Evolutionary conservation across 2,113 vertebrate genomes (phyloP), one percentile per base, ranked within the genome.

Genomic region (Meles meles): DNA sequence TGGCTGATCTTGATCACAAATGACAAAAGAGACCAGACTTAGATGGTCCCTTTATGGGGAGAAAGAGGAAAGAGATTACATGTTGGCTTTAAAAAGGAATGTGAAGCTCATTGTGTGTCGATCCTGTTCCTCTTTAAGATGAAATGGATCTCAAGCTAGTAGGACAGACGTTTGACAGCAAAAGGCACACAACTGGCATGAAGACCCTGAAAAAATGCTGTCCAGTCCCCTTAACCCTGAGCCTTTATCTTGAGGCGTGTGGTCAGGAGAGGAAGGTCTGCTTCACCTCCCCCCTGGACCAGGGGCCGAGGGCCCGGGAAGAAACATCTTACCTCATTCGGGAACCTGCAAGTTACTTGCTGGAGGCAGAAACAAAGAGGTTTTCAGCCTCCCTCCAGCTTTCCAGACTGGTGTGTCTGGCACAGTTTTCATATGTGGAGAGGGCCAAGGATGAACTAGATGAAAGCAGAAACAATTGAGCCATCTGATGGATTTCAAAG

Each of bases 391-490:
- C 17, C 29, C 89, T 83, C 59, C 27, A 7, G 67, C 77, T 83
- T 63, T 71, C 39, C 27, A 29, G 57, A 34, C 57, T 11, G 3
- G 9, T 20, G 1, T 69, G 37, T 42, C 71, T 98, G 86, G 80
- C 94, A 76, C 96, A 37, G 57, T 57, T 94, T 98, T 96, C 21
- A 12, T 18, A 6, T 49, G 11, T 20, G 17, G 82, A 92, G 10
- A 92, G 18, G 67, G 74, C 90, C 79, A 21, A 93, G 71, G 76
- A 74, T 87, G 88, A 97, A 97, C 90, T 87, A 97, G 97, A 94
- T 90, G 94, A 98, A 97, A 97, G 79, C 65, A 97, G 97, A 97
- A 98, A 95, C 92, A 97, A 92, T 96, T 97, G 98, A 98, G 71
- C 97, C 96, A 96, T 97, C 95, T 39, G 17, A 69, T 59, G 82